These are phyloP conservation scores for Serranus cabrilla DNA, from an alignment of 2,797 vertebrate species.

Conservation along the genomic window DNA sequence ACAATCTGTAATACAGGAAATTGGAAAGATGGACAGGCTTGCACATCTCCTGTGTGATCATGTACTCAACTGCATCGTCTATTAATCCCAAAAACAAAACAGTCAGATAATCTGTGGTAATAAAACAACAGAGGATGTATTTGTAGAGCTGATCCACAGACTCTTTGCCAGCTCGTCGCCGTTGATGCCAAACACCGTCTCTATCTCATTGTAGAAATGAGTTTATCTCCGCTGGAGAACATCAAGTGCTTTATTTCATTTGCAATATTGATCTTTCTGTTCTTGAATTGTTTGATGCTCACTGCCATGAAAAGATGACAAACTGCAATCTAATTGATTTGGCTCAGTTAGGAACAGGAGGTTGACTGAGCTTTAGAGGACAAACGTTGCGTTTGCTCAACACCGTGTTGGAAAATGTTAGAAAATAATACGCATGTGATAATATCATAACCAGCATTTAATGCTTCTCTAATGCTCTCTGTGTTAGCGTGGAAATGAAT, in stretches of 20 bases:
- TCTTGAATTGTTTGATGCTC: conserved; percentile 73
- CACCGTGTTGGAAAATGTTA: conserved; percentile 27
- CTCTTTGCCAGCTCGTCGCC: conserved; percentile 33
- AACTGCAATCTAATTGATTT: conserved; percentile 72
- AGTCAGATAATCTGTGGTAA: conserved; percentile 64
- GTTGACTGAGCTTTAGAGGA: conserved; percentile 52
- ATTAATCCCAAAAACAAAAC: conserved; percentile 60
- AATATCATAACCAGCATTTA: conserved; percentile 45
- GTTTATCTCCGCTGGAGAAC: conserved; percentile 58
- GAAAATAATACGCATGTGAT: conserved; percentile 52
- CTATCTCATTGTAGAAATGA: conserved; percentile 44
- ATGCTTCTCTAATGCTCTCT: conserved; percentile 32
- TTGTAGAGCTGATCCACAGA: conserved; percentile 54
- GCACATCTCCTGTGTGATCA: conserved; percentile 24
- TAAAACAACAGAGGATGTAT: conserved; percentile 60
- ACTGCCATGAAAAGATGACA: conserved; percentile 62
- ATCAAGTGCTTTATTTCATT: conserved; percentile 77
- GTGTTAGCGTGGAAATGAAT: conserved; percentile 54
- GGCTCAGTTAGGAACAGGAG: conserved; percentile 43
- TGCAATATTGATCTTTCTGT: conserved; percentile 77
- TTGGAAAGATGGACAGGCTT: conserved; percentile 24
- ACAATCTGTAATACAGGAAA: neutral
- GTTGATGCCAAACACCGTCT: conserved; percentile 51
- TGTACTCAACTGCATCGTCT: conserved; percentile 16
- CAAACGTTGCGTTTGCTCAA: conserved; percentile 37